Evolutionary conservation across 2,797 vertebrate genomes (phyloP), one percentile per base, ranked within the genome.

Genomic region (Sphaeramia orbicularis): DNA sequence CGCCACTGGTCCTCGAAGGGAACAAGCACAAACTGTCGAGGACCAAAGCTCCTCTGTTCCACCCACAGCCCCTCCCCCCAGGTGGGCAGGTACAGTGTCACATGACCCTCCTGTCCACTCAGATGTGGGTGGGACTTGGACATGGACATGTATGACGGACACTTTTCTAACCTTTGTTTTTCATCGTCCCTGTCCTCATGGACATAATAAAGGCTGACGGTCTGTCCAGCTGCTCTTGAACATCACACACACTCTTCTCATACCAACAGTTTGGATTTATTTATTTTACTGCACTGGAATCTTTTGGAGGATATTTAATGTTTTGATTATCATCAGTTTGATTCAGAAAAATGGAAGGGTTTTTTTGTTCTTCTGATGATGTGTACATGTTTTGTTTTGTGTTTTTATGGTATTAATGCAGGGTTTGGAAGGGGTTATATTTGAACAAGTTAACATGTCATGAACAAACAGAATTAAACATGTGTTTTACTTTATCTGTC

Each of bases 271-370:
- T n/a, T 40, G 11, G 40, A 54, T 81, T 71, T 82, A 89, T 80
- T 88, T 85, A 81, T 87, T 81, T 81, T 77, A 32, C 41, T 77
- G 56, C 71, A 71, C 68, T 86, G 64, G 62, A 65, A 71, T 19
- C 43, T 61, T 85, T 80, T 16, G 21, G 40, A 41, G 72, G 57
- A 66, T 41, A 59, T 57, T 76, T 53, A 10, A 19, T 15, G 57
- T 36, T 15, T 4, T 30, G 58, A 47, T 9, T 15, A 7, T 32
- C 19, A 27, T 37, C 30, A 35, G 37, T 24, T 61, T 38, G 9
- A 49, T 47, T 27, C 7, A 5, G 1, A 19, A 14, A 32, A 61
- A 50, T 15, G 32, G 40, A 13, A 35, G 74, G 74, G 47, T 60
- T 65, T 35, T 71, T 51, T 15, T 50, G n/a, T 65, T 62, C 6